phyloP scores from a whole-genome alignment of 2,113 vertebrate species.

The Malaclemys terrapin region DNA sequence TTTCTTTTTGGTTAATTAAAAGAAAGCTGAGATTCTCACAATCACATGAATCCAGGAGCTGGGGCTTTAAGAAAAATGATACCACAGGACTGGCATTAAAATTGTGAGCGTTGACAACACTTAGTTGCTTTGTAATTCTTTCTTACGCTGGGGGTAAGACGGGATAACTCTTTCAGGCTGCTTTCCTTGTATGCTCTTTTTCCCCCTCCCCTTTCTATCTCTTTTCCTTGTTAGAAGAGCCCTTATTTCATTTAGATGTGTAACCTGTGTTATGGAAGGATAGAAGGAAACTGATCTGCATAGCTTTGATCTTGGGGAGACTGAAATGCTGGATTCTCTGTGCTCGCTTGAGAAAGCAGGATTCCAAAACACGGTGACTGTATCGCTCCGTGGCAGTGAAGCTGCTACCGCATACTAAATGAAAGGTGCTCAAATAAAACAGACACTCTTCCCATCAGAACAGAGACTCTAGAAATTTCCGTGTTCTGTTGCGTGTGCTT shows the following conservation, averaged over 20 bases:
- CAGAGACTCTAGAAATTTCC: not conserved
- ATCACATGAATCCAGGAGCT: not conserved
- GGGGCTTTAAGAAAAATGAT: not conserved
- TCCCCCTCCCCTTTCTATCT: not conserved
- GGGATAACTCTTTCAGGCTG: not conserved
- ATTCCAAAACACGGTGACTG: accelerated
- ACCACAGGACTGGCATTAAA: accelerated
- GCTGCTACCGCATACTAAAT: accelerated
- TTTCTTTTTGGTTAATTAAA: not conserved
- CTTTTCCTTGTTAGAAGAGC: not conserved
- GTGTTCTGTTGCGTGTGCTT: accelerated
- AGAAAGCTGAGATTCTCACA: accelerated
- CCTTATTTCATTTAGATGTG: not conserved
- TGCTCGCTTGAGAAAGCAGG: accelerated
- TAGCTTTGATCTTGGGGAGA: not conserved
- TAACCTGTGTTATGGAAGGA: not conserved
- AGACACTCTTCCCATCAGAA: accelerated
- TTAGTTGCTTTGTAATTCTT: not conserved
- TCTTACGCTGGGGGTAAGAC: not conserved
- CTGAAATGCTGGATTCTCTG: accelerated
- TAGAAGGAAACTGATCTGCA: not conserved
- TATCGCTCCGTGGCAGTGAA: not conserved
- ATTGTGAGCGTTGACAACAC: not conserved
- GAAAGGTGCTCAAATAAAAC: not conserved
- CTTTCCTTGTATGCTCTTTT: not conserved